Evolutionary conservation across 2,113 vertebrate species (phyloP), one percentile per base, ranked within the genome.

Genomic region (Rhadina sibilatrix): DNA sequence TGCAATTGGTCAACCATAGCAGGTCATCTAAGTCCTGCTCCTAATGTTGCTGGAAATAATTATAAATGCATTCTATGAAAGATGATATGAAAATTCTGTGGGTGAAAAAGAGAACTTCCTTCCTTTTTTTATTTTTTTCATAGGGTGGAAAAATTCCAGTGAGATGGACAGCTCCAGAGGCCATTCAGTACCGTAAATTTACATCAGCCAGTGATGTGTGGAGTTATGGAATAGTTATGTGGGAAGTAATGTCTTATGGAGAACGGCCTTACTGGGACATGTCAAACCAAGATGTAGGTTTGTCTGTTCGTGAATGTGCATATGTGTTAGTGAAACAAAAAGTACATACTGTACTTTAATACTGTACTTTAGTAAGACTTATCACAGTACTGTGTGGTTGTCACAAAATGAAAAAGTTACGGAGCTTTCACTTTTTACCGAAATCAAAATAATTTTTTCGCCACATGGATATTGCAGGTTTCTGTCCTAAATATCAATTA

Each of bases 181-280:
- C 99, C 96, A 99, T 99, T 96, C 99, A 99, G 83, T 99, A 99
- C 63, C 99, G 99, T 87, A 99, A 99, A 97, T 99, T 99, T 98
- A 99, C 99, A 44, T 99, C 99, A 38, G 98, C 99, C 52, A 99
- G 99, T 25, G 99, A 99, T 28, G 99, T 99, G 28, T 99, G 99
- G 99, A 99, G 99, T 95, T 99, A 99, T 2, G 99, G 99, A 94
- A 99, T 99, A 79, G 99, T 99, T 94, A 99, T 99, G 99, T 99
- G 99, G 99, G 99, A 99, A 98, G 99, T 99, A 76, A 99, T 99
- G 99, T 99, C 99, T 90, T 99, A 99, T 0, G 99, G 99, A 96
- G 99, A 99, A 44, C 97, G 99, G 78, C 99, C 99, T 68, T 99
- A 99, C 84, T 99, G 99, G 99, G 99, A 99, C 97, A 99, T 99